Percentiles rank a stretch among this genome's conserved stretches.
Conservation (phyloP, 37 sponge, comb jelly and placozoan species). For the Oscarella lobularis region DNA sequence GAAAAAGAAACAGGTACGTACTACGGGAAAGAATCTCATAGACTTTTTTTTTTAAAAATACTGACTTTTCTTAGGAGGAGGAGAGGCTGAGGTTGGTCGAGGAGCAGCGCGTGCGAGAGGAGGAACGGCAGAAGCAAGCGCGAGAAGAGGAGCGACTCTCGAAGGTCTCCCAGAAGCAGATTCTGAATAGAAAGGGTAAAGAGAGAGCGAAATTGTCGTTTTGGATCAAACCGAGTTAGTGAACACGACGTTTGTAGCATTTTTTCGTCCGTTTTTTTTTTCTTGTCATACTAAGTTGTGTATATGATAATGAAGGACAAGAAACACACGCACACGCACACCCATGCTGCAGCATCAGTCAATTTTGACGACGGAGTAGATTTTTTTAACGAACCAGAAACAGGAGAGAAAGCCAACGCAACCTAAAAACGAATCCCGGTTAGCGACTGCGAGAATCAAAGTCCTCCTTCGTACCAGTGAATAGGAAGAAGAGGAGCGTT, state of each 20-base stretch:
- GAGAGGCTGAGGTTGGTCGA: constrained; percentile 65
- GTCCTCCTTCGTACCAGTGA: too few species aligned
- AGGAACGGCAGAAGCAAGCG: constrained; percentile 49
- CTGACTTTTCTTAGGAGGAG: constrained; percentile 52
- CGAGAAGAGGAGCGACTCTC: constrained; percentile 34
- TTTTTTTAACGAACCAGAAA: constrained; percentile 79
- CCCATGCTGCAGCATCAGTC: constrained; percentile 34
- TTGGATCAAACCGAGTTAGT: too few species aligned
- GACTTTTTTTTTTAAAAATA: too few species aligned
- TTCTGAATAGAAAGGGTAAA: constrained; percentile 57
- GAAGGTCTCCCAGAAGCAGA: constrained; percentile 46
- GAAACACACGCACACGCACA: neutral
- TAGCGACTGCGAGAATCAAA: too few species aligned
- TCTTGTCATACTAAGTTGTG: too few species aligned
- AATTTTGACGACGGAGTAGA: constrained; percentile 94
- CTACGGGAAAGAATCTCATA: too few species aligned
- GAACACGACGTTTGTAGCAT: too few species aligned
- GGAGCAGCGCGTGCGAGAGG: constrained; percentile 62
- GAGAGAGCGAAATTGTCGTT: constrained; percentile 63
- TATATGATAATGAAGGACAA: too few species aligned
- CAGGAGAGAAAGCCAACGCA: constrained; percentile 81
- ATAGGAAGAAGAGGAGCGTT: constrained; percentile 67
- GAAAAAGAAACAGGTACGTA: constrained; percentile 46
- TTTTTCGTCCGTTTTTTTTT: too few species aligned
- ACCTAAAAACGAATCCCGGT: too few species aligned